These are phyloP conservation scores for Cirrhinus molitorella DNA, from an alignment of 2,797 vertebrate genomes.

Conservation along the genomic window DNA sequence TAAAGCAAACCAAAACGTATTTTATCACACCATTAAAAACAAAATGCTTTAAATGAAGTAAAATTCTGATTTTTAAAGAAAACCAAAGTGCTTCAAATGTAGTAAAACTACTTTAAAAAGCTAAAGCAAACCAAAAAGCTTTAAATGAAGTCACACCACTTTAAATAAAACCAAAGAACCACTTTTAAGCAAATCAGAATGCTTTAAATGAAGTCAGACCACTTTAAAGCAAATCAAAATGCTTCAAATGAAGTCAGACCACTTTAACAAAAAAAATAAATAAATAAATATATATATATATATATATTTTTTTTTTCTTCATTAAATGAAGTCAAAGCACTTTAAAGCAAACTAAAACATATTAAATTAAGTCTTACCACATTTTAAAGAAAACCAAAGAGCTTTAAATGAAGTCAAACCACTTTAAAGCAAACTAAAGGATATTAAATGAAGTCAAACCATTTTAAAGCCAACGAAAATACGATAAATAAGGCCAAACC, in stretches of 20 bases:
- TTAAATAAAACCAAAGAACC: background rate
- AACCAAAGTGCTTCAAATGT: conserved; percentile 52
- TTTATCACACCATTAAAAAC: too few species aligned
- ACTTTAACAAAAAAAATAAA: background rate
- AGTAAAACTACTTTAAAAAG: background rate
- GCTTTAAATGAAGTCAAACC: too few species aligned
- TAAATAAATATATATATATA: too few species aligned
- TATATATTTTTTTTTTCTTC: too few species aligned
- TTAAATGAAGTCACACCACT: background rate
- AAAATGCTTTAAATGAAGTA: background rate
- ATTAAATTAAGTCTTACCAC: too few species aligned
- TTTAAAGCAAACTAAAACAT: too few species aligned
- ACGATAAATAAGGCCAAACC: background rate
- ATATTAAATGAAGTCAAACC: background rate
- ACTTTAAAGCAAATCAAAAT: background rate
- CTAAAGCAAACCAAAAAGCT: too few species aligned
- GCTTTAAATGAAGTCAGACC: background rate
- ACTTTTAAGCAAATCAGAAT: conserved; percentile 48
- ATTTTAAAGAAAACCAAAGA: too few species aligned
- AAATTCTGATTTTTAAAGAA: conserved; percentile 6
- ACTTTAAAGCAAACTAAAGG: too few species aligned
- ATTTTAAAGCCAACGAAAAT: background rate
- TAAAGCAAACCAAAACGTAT: background rate
- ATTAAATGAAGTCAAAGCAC: conserved; percentile 3
- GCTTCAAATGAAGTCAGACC: background rate